phyloP scores from a whole-genome alignment of 2,797 vertebrate species.

The Peromyscus attwateri region DNA sequence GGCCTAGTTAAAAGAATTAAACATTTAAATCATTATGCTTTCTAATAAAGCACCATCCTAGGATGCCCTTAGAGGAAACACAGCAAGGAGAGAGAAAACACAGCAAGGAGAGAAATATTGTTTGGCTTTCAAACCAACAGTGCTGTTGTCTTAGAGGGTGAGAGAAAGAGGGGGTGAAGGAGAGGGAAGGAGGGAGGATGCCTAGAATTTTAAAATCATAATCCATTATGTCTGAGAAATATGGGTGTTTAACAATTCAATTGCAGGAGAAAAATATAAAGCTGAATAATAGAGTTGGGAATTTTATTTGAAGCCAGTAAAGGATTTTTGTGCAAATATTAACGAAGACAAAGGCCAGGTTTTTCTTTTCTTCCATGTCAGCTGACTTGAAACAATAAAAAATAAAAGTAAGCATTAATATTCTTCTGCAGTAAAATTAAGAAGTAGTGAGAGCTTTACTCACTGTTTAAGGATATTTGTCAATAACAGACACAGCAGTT shows the following conservation, averaged over 20 bases:
- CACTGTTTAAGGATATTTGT: neutral
- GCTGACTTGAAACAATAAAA: neutral
- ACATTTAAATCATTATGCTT: constrained; percentile 84
- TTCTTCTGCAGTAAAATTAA: constrained; percentile 12
- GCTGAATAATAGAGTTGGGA: neutral
- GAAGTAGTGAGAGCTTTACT: neutral
- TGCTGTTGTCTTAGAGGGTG: neutral
- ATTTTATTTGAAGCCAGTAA: constrained; percentile 45
- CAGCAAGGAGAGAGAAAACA: constrained; percentile 78
- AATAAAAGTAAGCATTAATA: neutral
- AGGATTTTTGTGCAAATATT: constrained; percentile 16
- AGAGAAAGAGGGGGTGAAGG: neutral
- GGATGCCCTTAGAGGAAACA: constrained; percentile 76
- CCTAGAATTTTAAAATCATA: constrained; percentile 50
- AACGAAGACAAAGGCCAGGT: neutral
- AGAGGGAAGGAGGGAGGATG: neutral
- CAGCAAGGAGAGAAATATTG: constrained; percentile 31
- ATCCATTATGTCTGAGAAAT: neutral
- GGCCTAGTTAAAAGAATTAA: constrained; percentile 84
- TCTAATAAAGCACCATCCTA: constrained; percentile 80
- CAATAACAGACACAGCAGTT: neutral
- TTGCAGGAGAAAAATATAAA: constrained; percentile 41
- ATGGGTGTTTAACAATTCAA: neutral
- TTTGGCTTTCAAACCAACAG: constrained; percentile 38
- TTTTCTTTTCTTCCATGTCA: neutral